These are phyloP conservation scores for Eueides isabella DNA, from an alignment of 1,140 invertebrate species.

Conservation along the genomic window DNA sequence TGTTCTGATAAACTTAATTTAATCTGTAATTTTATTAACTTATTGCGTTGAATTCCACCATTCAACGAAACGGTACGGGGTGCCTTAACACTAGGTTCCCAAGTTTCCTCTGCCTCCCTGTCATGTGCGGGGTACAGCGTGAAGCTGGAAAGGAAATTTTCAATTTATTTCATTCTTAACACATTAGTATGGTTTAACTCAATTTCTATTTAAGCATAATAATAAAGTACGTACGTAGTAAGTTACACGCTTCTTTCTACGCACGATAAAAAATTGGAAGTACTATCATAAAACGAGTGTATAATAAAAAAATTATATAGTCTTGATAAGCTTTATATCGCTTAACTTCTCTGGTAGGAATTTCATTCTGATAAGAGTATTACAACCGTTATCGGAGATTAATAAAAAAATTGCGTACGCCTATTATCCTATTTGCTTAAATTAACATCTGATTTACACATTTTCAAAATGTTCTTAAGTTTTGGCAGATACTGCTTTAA, in stretches of 20 bases:
- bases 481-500: no score
- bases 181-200: neutral
- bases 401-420: slow-evolving; percentile 13
- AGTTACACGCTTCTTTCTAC: neutral
- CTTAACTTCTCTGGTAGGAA: slow-evolving; percentile 21
- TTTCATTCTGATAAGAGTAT: slow-evolving; percentile 23
- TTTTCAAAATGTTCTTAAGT: no score
- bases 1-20: neutral
- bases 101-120: no score
- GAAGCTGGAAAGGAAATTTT: no score
- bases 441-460: no score
- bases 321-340: slow-evolving; percentile 2
- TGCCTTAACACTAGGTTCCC: no score
- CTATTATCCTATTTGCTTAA: slow-evolving; percentile 12
- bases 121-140: no score
- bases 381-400: slow-evolving; percentile 12
- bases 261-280: slow-evolving; percentile 5
- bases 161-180: neutral
- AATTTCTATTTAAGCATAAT: neutral
- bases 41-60: no score
- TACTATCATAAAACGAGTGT: slow-evolving; percentile 5
- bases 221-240: neutral
- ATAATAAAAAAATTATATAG: slow-evolving; percentile 4
- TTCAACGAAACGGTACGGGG: no score
- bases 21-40: neutral